Conservation (phyloP, 2,113 vertebrate species). For the Hippocampus guttulatus region DNA sequence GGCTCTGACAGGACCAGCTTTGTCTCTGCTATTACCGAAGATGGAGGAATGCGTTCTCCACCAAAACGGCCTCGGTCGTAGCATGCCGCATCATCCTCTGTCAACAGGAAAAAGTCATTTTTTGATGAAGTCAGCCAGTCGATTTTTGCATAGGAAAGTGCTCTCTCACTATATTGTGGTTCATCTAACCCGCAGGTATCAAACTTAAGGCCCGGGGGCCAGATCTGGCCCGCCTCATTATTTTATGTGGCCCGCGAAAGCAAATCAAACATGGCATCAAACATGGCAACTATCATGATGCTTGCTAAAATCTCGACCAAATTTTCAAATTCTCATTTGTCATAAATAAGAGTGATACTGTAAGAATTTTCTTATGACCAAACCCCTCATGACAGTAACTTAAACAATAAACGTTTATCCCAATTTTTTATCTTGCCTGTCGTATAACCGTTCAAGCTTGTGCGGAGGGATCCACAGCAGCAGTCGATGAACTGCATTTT, state of each 20-base stretch:
- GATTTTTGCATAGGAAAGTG: constrained; percentile 19
- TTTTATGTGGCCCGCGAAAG: too few relatives aligned
- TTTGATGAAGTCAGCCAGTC: neutral
- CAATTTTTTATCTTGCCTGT: constrained; percentile 10
- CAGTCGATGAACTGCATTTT: constrained; percentile 34
- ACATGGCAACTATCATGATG: too few relatives aligned
- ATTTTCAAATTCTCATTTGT: too few relatives aligned
- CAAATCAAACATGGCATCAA: too few relatives aligned
- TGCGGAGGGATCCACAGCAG: constrained; percentile 5
- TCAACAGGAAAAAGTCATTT: neutral
- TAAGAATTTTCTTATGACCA: too few relatives aligned
- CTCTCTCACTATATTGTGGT: too few relatives aligned
- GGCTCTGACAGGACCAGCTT: constrained; percentile 32
- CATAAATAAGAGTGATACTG: too few relatives aligned
- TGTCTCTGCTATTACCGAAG: constrained; percentile 29
- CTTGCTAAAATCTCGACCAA: too few relatives aligned
- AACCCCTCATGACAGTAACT: too few relatives aligned
- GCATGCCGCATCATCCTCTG: neutral
- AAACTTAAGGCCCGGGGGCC: too few relatives aligned
- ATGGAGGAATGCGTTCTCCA: constrained; percentile 38
- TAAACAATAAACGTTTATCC: constrained; percentile 16
- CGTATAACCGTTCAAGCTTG: neutral
- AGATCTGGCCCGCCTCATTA: too few relatives aligned
- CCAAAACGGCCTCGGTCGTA: constrained; percentile 41
- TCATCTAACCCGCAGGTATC: too few relatives aligned